Percentiles rank a stretch among this genome's conserved stretches.
Evolutionary conservation across 1,140 invertebrate species (phyloP).

Genomic region (Drosophila pallidifrons): DNA sequence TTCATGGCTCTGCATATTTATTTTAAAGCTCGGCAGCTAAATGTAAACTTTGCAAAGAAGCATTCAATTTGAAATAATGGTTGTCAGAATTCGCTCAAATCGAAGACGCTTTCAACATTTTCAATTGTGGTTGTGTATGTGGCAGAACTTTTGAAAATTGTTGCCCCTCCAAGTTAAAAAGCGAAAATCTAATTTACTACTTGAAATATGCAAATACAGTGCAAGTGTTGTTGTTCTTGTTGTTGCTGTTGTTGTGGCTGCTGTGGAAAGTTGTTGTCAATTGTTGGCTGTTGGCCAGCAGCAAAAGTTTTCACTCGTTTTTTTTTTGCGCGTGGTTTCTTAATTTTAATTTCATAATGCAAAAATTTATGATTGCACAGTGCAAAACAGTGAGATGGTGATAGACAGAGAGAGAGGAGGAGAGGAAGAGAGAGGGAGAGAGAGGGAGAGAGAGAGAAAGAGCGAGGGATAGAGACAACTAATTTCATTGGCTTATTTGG

Average conservation of each 20-base stretch:
- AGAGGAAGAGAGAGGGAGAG: not conserved
- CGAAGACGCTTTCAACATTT: not conserved
- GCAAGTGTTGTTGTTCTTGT: conserved; percentile 13
- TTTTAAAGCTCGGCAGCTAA: not conserved
- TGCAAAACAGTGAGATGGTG: not conserved
- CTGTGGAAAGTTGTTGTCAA: conserved; percentile 41
- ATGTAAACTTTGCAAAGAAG: not conserved
- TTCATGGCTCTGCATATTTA: too few species aligned
- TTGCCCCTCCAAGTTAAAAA: conserved; percentile 38
- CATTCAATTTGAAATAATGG: not conserved
- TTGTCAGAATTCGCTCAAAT: not conserved
- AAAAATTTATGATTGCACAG: conserved; percentile 51
- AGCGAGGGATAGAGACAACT: not conserved
- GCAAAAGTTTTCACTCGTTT: conserved; percentile 35
- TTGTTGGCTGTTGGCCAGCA: conserved; percentile 46
- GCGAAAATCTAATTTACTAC: conserved; percentile 55
- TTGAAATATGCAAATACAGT: conserved; percentile 52
- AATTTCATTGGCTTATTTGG: conserved; percentile 41
- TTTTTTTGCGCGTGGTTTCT: conserved; percentile 37
- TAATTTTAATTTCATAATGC: conserved; percentile 59
- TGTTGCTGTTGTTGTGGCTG: conserved; percentile 1
- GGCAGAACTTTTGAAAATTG: conserved; percentile 12
- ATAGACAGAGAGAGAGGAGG: not conserved
- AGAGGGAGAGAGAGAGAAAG: too few species aligned
- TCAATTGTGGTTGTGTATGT: not conserved